These are phyloP conservation scores for Yasuhikotakia modesta DNA, from an alignment of 2,797 vertebrate genomes.

Conservation along the genomic window DNA sequence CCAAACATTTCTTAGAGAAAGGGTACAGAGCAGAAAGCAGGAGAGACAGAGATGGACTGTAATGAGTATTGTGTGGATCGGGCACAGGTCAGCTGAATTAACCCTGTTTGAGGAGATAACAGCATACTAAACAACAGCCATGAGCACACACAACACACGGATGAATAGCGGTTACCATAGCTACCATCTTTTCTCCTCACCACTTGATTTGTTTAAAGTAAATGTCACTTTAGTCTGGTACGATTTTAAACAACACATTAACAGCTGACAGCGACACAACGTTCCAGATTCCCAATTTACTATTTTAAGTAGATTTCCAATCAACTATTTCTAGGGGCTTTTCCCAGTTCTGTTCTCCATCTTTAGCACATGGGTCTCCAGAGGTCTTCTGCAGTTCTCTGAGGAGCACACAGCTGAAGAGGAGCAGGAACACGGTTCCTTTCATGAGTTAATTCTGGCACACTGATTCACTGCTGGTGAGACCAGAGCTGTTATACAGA, in stretches of 20 bases:
- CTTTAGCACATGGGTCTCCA: too few relatives aligned
- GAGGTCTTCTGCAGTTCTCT: not conserved
- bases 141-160: slow-evolving; percentile 31
- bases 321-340: too few relatives aligned
- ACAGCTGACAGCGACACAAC: too few relatives aligned
- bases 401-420: too few relatives aligned
- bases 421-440: not conserved
- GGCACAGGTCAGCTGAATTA: slow-evolving; percentile 43
- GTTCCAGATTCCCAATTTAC: too few relatives aligned
- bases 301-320: too few relatives aligned
- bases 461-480: slow-evolving; percentile 5
- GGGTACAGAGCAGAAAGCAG: slow-evolving; percentile 2
- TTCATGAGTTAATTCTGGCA: slow-evolving; percentile 3
- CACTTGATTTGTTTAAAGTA: slow-evolving; percentile 57
- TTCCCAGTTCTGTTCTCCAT: too few relatives aligned
- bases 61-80: slow-evolving; percentile 23
- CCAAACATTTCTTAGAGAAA: slow-evolving; percentile 12
- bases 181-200: slow-evolving; percentile 60
- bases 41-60: not conserved
- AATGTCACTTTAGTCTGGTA: slow-evolving; percentile 64
- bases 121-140: slow-evolving; percentile 36
- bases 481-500: slow-evolving; percentile 31
- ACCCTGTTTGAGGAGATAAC: slow-evolving; percentile 36
- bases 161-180: slow-evolving; percentile 66
- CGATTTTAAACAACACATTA: too few relatives aligned